Evolutionary conservation across 2,113 vertebrate species (phyloP).

Genomic region (Heptranchias perlo): DNA sequence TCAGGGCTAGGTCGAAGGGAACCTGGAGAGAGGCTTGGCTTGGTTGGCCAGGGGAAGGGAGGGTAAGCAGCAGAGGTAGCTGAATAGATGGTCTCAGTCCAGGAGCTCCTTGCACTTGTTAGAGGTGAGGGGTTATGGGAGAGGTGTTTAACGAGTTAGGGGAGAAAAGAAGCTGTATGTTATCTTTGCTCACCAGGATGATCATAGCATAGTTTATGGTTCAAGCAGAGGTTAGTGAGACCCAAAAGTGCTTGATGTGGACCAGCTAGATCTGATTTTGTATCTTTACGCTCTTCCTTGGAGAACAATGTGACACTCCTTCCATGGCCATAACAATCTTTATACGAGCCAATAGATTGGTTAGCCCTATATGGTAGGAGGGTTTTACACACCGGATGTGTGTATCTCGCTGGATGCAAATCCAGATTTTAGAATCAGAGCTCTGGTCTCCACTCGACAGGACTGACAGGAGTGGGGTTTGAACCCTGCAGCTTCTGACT

Average conservation of each 20-base stretch:
- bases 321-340: no score
- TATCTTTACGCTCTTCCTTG: not conserved
- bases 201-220: not conserved
- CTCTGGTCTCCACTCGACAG: not conserved
- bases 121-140: no score
- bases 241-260: not conserved
- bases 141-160: no score
- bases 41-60: not conserved
- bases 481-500: not conserved
- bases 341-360: no score
- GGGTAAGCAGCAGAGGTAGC: no score
- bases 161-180: not conserved
- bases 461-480: not conserved
- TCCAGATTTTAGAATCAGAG: not conserved
- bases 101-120: no score
- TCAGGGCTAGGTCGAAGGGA: not conserved
- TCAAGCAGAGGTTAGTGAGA: not conserved
- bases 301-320: not conserved
- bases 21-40: not conserved
- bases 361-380: not conserved
- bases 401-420: not conserved
- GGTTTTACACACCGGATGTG: not conserved
- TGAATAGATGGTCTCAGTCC: no score
- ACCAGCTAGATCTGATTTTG: not conserved
- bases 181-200: not conserved